Base-by-base conservation (phyloP, 2,888 invertebrate genomes). In the Melanostoma mellinum region DNA sequence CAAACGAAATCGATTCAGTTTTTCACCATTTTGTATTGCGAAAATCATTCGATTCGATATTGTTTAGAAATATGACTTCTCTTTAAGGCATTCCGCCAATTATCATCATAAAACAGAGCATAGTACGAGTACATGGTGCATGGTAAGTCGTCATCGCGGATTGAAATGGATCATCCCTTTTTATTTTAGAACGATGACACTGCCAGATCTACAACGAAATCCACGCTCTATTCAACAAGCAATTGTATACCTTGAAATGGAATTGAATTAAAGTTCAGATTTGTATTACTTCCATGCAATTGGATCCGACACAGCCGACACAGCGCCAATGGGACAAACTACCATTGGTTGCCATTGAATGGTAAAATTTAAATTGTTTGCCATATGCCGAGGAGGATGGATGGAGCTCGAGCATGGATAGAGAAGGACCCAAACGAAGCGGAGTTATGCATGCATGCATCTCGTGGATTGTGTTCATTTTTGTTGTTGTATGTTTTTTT, bases 401-500 rank as follows among this genome's bases (percentile, higher is more conserved):
- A 67, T 78, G 46, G 50, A 32, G 38, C 44, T 42, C 33, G 9
- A 10, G 58, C 65, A 55, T 35, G 61, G 20, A 71, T 84, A 73
- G 82, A 65, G 65, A 84, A 84, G 82, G 82, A 78, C 50, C 78
- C 77, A 52, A 60, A 73, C 78, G 63, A 74, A 52, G 69, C 63
- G 71, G 78, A 84, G 74, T 84, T 78, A 84, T 84, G 82, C 82
- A 84, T 84, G 82, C 82, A 84, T 84, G 82, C 82, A 84, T 84
- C 82, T 84, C 42, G 38, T 53, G 73, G 82, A 73, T 73, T 78
- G 20, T 20, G 20, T 20, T 20, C 20, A 20, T 20, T 20, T 20
- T 20, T 20, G 20, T 20, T 20, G 82, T 68, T 75, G 72, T 72
- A 76, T 65, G 53, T 65, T 52, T 60, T 46, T 48, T 56, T 36